Conservation (phyloP, 2,888 invertebrate species). For the Tupiocoris notatus region DNA sequence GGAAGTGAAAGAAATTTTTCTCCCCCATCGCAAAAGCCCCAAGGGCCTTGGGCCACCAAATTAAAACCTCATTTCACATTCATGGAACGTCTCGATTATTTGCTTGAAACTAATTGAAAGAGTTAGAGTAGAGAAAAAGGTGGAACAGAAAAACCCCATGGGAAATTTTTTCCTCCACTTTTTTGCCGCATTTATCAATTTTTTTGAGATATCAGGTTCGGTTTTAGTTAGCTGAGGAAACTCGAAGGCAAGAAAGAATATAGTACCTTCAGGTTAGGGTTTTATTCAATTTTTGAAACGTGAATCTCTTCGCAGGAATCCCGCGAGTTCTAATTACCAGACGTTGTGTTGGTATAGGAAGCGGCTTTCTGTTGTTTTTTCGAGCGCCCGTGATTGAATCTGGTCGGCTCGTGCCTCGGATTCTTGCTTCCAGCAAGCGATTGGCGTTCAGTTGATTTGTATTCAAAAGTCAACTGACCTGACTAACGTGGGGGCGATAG, state of each 20-base stretch:
- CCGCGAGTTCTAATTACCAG: constrained; percentile 24
- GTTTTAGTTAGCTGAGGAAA: neutral
- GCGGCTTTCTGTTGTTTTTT: neutral
- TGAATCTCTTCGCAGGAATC: neutral
- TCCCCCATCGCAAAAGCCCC: neutral
- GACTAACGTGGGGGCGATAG: neutral
- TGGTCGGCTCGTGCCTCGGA: neutral
- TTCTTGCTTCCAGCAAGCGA: neutral
- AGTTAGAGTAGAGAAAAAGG: constrained; percentile 11
- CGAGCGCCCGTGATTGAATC: neutral
- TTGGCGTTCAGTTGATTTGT: constrained; percentile 24
- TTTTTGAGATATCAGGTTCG: neutral
- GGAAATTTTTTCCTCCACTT: constrained; percentile 7
- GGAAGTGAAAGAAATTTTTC: neutral
- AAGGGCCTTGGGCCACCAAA: constrained; percentile 23
- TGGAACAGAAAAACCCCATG: neutral
- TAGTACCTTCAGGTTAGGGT: neutral
- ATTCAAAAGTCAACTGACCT: constrained; percentile 39
- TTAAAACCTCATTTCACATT: constrained; percentile 41
- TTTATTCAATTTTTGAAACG: constrained; percentile 18
- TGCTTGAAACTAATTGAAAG: constrained; percentile 40
- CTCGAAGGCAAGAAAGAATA: neutral
- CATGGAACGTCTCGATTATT: constrained; percentile 38
- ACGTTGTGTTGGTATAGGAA: neutral
- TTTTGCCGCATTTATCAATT: neutral